A percentile compares a stretch with the other conserved stretches of the same genome.
Evolutionary conservation across 2,888 invertebrate genomes (phyloP).

Genomic region (Tenthredo scrophulariae): DNA sequence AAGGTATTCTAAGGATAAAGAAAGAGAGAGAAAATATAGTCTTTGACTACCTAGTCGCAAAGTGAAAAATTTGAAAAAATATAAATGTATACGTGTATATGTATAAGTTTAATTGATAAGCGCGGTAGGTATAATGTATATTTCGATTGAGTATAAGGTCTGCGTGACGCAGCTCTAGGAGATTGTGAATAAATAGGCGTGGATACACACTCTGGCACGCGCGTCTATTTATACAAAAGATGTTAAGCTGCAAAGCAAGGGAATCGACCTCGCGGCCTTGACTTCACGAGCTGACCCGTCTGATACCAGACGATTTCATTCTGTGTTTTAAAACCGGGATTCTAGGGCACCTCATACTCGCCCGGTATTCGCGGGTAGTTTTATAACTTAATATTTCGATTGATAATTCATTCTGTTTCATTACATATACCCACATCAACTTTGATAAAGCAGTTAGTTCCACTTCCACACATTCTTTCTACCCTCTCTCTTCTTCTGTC

Average conservation of each 20-base stretch:
- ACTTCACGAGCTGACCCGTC: conserved; percentile 70
- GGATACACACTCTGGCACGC: conserved; percentile 61
- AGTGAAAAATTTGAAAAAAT: neutral
- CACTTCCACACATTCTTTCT: neutral
- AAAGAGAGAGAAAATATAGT: neutral
- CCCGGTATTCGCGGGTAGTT: neutral
- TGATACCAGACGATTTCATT: conserved; percentile 30
- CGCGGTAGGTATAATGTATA: neutral
- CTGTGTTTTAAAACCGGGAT: neutral
- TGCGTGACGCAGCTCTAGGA: neutral
- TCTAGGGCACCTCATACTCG: neutral
- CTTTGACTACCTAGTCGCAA: no score
- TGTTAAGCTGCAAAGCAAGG: conserved; percentile 62
- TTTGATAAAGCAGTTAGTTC: neutral
- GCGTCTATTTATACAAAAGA: conserved; percentile 74
- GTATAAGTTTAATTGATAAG: no score
- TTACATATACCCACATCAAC: neutral
- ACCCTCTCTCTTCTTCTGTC: neutral
- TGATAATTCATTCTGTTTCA: neutral
- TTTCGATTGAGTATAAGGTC: neutral
- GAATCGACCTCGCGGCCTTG: conserved; percentile 76
- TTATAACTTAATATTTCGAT: neutral
- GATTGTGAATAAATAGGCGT: conserved; percentile 58
- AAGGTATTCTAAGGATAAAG: no score
- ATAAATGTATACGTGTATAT: neutral